phyloP scores from a whole-genome alignment of 1,140 invertebrate species.

The Temnothorax nylanderi region DNA sequence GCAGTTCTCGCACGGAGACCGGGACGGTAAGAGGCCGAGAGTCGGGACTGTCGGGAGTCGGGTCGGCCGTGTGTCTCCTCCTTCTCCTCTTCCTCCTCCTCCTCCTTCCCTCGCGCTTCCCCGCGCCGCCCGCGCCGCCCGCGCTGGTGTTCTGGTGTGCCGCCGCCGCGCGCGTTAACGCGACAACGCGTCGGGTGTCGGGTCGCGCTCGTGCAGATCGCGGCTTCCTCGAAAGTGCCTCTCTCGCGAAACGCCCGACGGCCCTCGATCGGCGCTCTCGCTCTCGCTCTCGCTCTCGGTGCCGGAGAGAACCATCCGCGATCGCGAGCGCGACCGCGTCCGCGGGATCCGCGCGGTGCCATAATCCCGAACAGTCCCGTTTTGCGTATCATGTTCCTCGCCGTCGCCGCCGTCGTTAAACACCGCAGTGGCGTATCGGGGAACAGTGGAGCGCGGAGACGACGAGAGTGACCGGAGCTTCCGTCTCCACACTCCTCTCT shows the following conservation, averaged over 20 bases:
- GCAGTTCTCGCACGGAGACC: slow-evolving; percentile 16
- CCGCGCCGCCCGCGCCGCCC: not conserved
- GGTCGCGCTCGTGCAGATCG: not conserved
- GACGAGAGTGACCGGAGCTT: no score
- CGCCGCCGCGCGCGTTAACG: not conserved
- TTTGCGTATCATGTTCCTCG: not conserved
- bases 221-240: slow-evolving; percentile 66
- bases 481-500: no score
- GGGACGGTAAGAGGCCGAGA: slow-evolving; percentile 24
- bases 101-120: not conserved
- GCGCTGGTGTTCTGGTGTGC: not conserved
- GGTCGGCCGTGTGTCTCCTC: not conserved
- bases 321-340: no score
- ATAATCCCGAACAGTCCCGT: not conserved
- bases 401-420: not conserved
- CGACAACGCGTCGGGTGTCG: not conserved
- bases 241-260: slow-evolving; percentile 56
- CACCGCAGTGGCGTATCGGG: not conserved
- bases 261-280: not conserved
- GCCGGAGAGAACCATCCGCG: not conserved
- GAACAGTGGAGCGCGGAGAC: not conserved
- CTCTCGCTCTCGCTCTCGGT: no score
- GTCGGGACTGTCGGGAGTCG: not conserved
- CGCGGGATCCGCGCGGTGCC: slow-evolving; percentile 23
- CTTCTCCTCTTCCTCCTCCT: not conserved